Percentiles rank a stretch among this genome's conserved stretches.
These are phyloP conservation scores for Chaenodraco wilsoni DNA, from an alignment of 2,797 vertebrate species.

Conservation along the genomic window DNA sequence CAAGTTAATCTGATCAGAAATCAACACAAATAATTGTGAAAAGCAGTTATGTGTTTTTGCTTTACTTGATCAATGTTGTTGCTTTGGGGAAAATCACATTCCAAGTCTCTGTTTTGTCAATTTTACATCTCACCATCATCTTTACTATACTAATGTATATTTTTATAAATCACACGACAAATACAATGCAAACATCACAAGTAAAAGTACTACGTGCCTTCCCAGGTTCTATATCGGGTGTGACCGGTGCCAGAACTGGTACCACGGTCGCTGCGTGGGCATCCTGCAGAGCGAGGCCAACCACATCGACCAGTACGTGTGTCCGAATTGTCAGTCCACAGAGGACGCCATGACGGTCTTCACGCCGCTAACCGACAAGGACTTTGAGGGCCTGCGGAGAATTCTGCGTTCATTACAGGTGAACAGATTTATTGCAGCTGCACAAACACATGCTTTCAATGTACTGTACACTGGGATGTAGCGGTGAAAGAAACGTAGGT, in stretches of 20 bases:
- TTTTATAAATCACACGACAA: not conserved
- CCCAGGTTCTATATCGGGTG: slow-evolving; percentile 98
- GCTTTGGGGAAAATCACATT: not conserved
- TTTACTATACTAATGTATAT: too few species aligned
- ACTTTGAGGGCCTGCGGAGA: slow-evolving; percentile 94
- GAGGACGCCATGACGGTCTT: slow-evolving; percentile 99
- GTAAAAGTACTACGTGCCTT: not conserved
- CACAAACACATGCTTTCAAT: not conserved
- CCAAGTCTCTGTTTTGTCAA: too few species aligned
- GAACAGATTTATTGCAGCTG: not conserved
- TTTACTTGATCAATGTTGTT: not conserved
- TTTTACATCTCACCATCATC: too few species aligned
- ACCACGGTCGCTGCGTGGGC: slow-evolving; percentile 98
- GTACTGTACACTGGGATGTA: not conserved
- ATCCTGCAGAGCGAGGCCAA: slow-evolving; percentile 98
- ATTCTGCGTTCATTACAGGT: slow-evolving; percentile 96
- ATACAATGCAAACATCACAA: not conserved
- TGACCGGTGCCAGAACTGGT: slow-evolving; percentile 99
- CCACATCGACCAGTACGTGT: slow-evolving; percentile 97
- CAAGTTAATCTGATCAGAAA: slow-evolving; percentile 1
- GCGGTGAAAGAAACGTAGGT: not conserved
- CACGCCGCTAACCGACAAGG: slow-evolving; percentile 95
- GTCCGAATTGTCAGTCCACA: slow-evolving; percentile 97
- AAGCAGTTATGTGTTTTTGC: not conserved
- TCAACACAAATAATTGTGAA: not conserved